Percentiles rank a stretch among this genome's conserved stretches.
Evolutionary conservation across 53 echinoderm and acorn worm species (phyloP).

Genomic region (Holothuria leucospilota): DNA sequence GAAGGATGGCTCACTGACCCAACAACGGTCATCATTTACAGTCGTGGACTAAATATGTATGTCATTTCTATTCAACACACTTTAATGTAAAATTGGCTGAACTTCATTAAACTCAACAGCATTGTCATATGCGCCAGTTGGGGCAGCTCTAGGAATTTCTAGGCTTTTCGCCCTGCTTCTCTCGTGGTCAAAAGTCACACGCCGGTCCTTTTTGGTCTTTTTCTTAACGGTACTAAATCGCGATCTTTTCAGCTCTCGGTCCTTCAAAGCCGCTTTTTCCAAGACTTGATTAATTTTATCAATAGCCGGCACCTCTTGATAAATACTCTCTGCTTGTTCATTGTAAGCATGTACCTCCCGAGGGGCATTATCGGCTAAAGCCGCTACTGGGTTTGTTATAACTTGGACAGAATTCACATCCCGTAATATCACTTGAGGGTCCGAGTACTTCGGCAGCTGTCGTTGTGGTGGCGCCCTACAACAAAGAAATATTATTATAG

Average conservation of each 20-base stretch:
- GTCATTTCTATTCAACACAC: too few species aligned
- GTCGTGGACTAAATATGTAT: too few species aligned
- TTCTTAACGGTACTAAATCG: slow-evolving; percentile 21
- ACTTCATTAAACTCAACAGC: neutral
- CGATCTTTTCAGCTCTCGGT: slow-evolving; percentile 14
- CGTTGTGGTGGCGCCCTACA: slow-evolving; percentile 40
- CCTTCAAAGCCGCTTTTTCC: too few species aligned
- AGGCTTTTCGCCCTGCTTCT: neutral
- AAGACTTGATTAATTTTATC: slow-evolving; percentile 1
- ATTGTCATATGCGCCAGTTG: neutral
- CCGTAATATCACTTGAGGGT: slow-evolving; percentile 71
- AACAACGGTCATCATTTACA: too few species aligned
- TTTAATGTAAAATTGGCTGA: neutral
- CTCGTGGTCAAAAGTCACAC: neutral
- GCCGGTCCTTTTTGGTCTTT: neutral
- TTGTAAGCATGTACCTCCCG: neutral
- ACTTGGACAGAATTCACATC: slow-evolving; percentile 74
- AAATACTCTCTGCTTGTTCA: slow-evolving; percentile 9
- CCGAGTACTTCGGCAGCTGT: slow-evolving; percentile 53
- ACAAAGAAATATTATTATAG: slow-evolving; percentile 58
- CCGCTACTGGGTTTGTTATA: slow-evolving; percentile 72
- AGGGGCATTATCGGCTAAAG: neutral
- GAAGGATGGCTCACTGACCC: too few species aligned
- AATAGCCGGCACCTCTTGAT: neutral
- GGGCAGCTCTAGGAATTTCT: neutral